phyloP scores from a whole-genome alignment of 2,797 vertebrate species.

The Tokudaia muenninki region DNA sequence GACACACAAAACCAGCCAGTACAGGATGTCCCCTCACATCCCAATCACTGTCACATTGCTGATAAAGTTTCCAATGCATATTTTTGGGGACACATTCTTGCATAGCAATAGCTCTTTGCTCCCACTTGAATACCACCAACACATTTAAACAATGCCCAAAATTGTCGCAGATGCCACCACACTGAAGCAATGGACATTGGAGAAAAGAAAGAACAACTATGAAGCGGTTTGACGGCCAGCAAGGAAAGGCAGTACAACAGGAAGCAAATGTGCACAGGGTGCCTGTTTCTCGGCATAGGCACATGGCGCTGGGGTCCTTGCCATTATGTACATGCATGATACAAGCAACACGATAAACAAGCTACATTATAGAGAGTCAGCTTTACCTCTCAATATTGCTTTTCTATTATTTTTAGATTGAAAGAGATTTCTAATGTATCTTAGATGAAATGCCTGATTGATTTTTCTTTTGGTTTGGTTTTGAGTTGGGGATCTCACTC shows the following conservation, averaged over 20 bases:
- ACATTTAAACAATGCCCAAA: background rate
- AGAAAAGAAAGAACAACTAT: too few species aligned
- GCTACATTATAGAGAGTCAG: background rate
- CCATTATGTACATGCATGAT: background rate
- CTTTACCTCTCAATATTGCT: background rate
- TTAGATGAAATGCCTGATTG: background rate
- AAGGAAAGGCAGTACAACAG: background rate
- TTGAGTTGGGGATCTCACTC: background rate
- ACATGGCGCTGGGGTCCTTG: background rate
- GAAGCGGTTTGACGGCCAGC: fast-evolving
- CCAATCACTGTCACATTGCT: background rate
- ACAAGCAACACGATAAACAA: background rate
- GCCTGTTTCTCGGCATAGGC: background rate
- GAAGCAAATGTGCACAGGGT: too few species aligned
- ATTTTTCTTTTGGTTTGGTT: background rate
- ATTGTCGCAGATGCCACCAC: too few species aligned
- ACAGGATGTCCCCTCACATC: background rate
- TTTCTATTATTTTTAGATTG: slow-evolving; percentile 9
- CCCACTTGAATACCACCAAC: background rate
- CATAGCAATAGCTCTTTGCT: background rate
- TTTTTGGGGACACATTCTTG: background rate
- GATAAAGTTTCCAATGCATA: background rate
- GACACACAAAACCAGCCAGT: too few species aligned
- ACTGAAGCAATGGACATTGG: background rate
- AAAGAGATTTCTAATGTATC: slow-evolving; percentile 6